Base-by-base conservation (phyloP, 2,113 vertebrate genomes). In the Megaceryle maxima region DNA sequence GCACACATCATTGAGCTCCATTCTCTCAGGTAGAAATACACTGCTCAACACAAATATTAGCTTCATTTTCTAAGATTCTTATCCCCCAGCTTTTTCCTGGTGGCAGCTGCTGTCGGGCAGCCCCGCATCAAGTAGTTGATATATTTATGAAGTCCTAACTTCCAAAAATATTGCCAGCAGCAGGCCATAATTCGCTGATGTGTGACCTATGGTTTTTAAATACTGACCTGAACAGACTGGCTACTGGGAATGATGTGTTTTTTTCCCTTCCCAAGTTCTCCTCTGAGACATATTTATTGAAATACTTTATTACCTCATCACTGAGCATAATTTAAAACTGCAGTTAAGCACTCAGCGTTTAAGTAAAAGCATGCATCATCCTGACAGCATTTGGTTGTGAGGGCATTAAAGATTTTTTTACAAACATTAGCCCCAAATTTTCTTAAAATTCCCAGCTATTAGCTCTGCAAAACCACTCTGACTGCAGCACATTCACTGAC, bases 301-400 rank as follows among this genome's bases (percentile, higher is more conserved):
- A 98, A 98, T 97, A 96, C 77, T 98, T 98, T 97, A 98, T 97
- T 96, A 96, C 97, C 87, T 97, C 93, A 93, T 95, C 93, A 95
- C 70, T 60, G 77, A 97, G 89, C 82, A 95, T 96, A 96, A 98
- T 97, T 97, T 97, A 97, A 97, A 98, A 95, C 97, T 92, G 94
- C 90, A 96, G 96, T 97, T 97, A 97, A 96, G 91, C 91, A 94
- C 90, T 94, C 96, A 93, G 94, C 55, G 0, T 97, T 96, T 97
- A 97, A 98, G 96, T 90, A 96, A 98, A 97, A 97, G 87, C 90
- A 97, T 97, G 95, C 59, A 96, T 98, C 97, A 96, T 96, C 94
- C 90, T 94, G 94, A 95, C 90, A 96, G 80, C 25, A 3, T 83
- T 92, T 93, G 87, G 92, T 89, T 95, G 94, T 12, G 22, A 94